Base-by-base conservation (phyloP, 2,113 vertebrate species). In the Chitala chitala region DNA sequence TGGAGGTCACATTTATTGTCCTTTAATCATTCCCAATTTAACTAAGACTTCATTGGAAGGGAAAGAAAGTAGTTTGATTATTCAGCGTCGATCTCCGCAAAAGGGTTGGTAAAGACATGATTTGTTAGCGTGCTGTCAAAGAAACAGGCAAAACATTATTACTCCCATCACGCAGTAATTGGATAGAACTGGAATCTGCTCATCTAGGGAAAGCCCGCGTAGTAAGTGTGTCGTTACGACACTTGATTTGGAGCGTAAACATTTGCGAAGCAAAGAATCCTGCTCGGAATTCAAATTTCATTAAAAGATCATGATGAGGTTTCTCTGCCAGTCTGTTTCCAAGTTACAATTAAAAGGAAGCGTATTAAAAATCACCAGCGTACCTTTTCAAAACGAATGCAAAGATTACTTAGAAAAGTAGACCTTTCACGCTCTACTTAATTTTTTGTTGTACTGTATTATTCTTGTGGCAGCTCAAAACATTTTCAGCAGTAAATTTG, bases 101-200 rank as follows among this genome's bases (percentile, higher is more conserved):
- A 38, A 59, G 68, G 29, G 15, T 3, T 22, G 54, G 54, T n/a
- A 69, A 69, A 65, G 40, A 63, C 71, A 71, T 50, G 71, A 58
- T 74, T 73, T 78, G 72, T 81, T 76, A 74, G 72, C 66, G 40
- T 74, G 75, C 78, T 78, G 70, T 40, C 74, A 75, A 76, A 51
- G 69, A 78, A 75, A 71, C 59, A 72, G 77, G 71, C 71, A 51
- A 38, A 69, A 58, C 33, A 55, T 78, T 61, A 76, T 77, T 63
- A 71, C 61, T 63, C 50, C 65, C 65, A 36, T 75, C 68, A 59
- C 31, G 74, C 58, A 55, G 71, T 75, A 75, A 70, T 54, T 74
- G 73, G 78, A 36, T 50, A 36, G 65, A 65, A 24, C 69, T 50
- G 44, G 5, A 12, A 5, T 64, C 53, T 72, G 56, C 73, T 68